Percentiles rank a stretch among this genome's conserved stretches.
These are phyloP conservation scores for Synanthedon vespiformis DNA, from an alignment of 2,888 invertebrate genomes.

Conservation along the genomic window DNA sequence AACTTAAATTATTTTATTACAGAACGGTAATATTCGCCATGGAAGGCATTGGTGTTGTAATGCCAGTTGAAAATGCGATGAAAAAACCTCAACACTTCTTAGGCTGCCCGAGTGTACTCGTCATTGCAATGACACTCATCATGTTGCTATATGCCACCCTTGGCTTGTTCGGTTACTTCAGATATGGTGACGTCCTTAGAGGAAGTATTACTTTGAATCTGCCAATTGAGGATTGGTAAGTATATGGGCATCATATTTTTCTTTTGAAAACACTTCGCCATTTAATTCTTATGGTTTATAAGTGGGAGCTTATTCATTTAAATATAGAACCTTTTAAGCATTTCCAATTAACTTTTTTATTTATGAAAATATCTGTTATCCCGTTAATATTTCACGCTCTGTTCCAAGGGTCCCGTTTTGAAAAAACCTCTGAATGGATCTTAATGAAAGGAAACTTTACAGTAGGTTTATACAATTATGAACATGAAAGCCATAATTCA, in stretches of 20 bases:
- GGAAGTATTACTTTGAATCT: slow-evolving; percentile 89
- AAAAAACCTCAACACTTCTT: slow-evolving; percentile 83
- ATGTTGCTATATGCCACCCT: slow-evolving; percentile 80
- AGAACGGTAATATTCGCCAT: slow-evolving; percentile 97
- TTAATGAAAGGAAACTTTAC: too few species aligned
- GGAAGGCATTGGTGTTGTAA: slow-evolving; percentile 94
- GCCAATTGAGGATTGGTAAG: slow-evolving; percentile 75
- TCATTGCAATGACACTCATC: slow-evolving; percentile 86
- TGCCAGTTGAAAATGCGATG: slow-evolving; percentile 96
- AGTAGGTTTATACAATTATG: too few species aligned
- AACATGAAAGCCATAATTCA: too few species aligned
- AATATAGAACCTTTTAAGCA: not conserved
- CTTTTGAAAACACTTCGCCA: not conserved
- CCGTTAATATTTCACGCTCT: not conserved
- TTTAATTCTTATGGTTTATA: too few species aligned
- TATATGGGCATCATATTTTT: slow-evolving; percentile 9
- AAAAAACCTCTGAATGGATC: too few species aligned
- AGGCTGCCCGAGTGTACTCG: slow-evolving; percentile 85
- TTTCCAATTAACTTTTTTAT: too few species aligned
- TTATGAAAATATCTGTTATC: not conserved
- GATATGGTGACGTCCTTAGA: slow-evolving; percentile 78
- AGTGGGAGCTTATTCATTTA: not conserved
- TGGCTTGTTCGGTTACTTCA: slow-evolving; percentile 90
- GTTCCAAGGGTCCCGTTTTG: too few species aligned
- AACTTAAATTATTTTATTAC: slow-evolving; percentile 5